Evolutionary conservation across 2,113 vertebrate genomes (phyloP).

Genomic region (Sceloporus undulatus): DNA sequence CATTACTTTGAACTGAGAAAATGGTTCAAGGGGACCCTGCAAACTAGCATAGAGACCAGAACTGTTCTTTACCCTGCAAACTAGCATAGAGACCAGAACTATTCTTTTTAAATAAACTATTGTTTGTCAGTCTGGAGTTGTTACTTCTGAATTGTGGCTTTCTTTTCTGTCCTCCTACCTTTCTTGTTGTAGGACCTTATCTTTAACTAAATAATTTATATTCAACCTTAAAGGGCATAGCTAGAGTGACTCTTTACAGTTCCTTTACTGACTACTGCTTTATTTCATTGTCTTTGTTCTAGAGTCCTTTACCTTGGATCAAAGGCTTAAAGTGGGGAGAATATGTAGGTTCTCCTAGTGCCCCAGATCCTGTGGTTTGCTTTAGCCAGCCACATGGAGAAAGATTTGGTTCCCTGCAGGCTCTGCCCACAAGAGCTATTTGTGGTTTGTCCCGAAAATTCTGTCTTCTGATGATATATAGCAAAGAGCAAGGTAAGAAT

Average conservation of each 20-base stretch:
- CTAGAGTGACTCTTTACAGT: not conserved
- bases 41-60: not conserved
- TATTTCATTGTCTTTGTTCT: constrained; percentile 45
- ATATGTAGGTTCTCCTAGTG: constrained; percentile 96
- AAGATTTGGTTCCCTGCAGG: constrained; percentile 91
- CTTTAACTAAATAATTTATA: not conserved
- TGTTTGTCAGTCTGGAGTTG: not conserved
- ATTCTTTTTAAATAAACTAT: not conserved
- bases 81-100: not conserved
- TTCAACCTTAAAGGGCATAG: not conserved
- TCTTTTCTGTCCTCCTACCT: not conserved
- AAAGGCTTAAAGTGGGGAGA: constrained; percentile 98
- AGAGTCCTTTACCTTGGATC: constrained; percentile 98
- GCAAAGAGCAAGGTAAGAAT: constrained; percentile 95
- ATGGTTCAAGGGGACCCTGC: not conserved
- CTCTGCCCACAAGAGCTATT: constrained; percentile 94
- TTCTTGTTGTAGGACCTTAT: not conserved
- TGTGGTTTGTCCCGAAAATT: constrained; percentile 95
- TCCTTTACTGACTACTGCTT: constrained; percentile 10
- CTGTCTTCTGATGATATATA: constrained; percentile 99
- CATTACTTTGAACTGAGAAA: not conserved
- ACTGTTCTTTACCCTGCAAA: not conserved
- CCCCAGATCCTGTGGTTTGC: constrained; percentile 94
- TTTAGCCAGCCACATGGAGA: constrained; percentile 98
- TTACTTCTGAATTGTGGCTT: not conserved